phyloP scores from a whole-genome alignment of 2,888 invertebrate species.

The Eulithis prunata region DNA sequence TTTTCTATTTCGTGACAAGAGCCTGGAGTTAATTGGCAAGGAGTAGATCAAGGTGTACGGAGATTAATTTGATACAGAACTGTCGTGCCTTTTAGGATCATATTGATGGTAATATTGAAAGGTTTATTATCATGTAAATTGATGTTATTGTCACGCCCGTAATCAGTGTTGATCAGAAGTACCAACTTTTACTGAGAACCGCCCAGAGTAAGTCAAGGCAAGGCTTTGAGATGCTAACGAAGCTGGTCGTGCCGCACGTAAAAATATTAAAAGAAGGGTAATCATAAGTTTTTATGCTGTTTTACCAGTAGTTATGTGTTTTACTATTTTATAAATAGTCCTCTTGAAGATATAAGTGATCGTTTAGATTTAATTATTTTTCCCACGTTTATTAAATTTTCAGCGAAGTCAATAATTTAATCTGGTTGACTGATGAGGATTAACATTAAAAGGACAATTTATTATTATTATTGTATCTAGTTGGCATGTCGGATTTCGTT shows the following conservation, averaged over 20 bases:
- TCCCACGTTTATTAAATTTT: conserved; percentile 38
- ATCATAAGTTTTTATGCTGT: conserved; percentile 34
- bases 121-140: conserved; percentile 49
- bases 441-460: conserved; percentile 4
- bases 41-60: conserved; percentile 20
- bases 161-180: conserved; percentile 52
- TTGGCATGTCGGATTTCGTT: too few species aligned
- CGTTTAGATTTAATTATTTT: conserved; percentile 25
- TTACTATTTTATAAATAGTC: conserved; percentile 6
- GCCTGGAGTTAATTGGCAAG: conserved; percentile 16
- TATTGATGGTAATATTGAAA: conserved; percentile 36
- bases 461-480: too few species aligned
- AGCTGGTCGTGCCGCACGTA: conserved; percentile 70
- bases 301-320: conserved; percentile 24
- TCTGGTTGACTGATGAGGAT: conserved; percentile 27
- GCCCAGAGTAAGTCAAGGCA: conserved; percentile 72
- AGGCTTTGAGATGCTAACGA: conserved; percentile 60
- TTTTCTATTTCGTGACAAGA: conserved; percentile 15
- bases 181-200: conserved; percentile 61
- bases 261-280: conserved; percentile 38
- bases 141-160: conserved; percentile 48
- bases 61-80: conserved; percentile 28
- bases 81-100: conserved; percentile 32
- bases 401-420: conserved; percentile 37
- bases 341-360: conserved; percentile 10